phyloP scores from a whole-genome alignment of 2,113 vertebrate genomes.

The Pedionomus torquatus region DNA sequence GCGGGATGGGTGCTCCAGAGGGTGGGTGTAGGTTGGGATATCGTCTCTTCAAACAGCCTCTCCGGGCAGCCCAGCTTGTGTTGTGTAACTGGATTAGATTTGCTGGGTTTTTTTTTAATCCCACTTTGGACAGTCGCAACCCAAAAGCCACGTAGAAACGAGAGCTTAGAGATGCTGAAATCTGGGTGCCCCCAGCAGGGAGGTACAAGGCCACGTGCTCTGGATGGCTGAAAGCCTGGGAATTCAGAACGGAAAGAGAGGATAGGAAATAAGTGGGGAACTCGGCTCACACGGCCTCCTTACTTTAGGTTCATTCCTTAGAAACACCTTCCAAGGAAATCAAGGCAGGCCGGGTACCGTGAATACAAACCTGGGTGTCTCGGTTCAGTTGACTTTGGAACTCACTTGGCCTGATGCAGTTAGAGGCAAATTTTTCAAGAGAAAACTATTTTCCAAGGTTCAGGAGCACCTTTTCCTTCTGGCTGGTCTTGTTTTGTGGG shows the following conservation, averaged over 20 bases:
- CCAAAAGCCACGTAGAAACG: background rate
- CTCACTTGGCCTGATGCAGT: background rate
- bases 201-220: fast-evolving
- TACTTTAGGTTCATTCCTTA: background rate
- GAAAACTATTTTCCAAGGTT: background rate
- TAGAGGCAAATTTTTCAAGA: background rate
- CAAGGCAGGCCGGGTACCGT: background rate
- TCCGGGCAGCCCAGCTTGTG: background rate
- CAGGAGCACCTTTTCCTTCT: background rate
- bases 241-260: background rate
- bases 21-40: background rate
- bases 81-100: constrained; percentile 17
- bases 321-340: background rate
- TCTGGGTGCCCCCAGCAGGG: background rate
- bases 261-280: background rate
- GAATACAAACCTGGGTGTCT: fast-evolving
- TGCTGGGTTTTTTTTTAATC: background rate
- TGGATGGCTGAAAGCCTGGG: background rate
- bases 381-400: background rate
- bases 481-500: background rate
- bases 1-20: background rate
- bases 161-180: background rate
- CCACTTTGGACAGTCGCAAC: background rate
- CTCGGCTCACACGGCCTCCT: background rate
- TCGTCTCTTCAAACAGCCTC: background rate